Conservation (phyloP, 2,888 invertebrate species). For the Troides oblongomaculatus region DNA sequence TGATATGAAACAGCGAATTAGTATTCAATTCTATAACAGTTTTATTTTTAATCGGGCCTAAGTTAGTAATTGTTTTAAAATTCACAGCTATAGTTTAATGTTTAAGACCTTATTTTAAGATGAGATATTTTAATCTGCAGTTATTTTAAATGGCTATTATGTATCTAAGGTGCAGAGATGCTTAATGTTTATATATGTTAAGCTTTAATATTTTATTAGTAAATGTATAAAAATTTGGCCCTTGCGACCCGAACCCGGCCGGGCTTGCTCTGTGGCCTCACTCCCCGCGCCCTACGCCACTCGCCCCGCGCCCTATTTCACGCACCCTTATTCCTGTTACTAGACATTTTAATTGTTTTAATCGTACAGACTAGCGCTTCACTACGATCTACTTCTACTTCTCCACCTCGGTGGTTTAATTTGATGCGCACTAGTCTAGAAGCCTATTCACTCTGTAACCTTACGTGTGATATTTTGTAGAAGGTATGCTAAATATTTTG, state of each 20-base stretch:
- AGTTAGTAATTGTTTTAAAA: conserved; percentile 65
- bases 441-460: conserved; percentile 42
- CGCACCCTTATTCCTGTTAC: conserved; percentile 31
- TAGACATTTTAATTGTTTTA: conserved; percentile 35
- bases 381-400: too few species aligned
- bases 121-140: conserved; percentile 80
- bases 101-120: conserved; percentile 79
- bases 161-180: conserved; percentile 79
- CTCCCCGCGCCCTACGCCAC: conserved; percentile 34
- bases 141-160: conserved; percentile 80
- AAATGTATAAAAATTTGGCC: conserved; percentile 76
- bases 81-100: conserved; percentile 71
- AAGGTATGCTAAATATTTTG: conserved; percentile 67
- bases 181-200: conserved; percentile 81
- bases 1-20: conserved; percentile 64
- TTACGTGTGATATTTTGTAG: conserved; percentile 75
- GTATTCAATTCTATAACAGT: conserved; percentile 54
- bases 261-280: conserved; percentile 34
- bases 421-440: too few species aligned
- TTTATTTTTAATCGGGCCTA: conserved; percentile 69
- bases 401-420: too few species aligned
- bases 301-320: conserved; percentile 32
- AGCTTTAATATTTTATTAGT: conserved; percentile 81
- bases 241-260: conserved; percentile 49
- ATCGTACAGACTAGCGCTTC: too few species aligned